These are phyloP conservation scores for Paramisgurnus dabryanus DNA, from an alignment of 2,113 vertebrate genomes.

Conservation along the genomic window DNA sequence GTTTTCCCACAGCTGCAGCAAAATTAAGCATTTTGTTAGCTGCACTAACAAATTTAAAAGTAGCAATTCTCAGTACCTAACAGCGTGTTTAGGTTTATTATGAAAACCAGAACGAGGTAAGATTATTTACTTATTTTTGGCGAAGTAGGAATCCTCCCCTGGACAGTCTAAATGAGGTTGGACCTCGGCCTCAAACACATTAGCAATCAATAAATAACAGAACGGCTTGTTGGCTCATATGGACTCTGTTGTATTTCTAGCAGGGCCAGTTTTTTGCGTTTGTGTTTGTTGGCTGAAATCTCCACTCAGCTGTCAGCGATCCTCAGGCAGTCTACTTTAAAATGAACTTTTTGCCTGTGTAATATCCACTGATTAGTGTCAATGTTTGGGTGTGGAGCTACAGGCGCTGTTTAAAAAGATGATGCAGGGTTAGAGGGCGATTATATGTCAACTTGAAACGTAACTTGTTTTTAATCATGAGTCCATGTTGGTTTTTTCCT, in stretches of 20 bases:
- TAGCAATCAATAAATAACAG: constrained; percentile 40
- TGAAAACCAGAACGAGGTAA: neutral
- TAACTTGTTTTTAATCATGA: neutral
- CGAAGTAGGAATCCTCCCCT: neutral
- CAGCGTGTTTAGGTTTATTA: constrained; percentile 20
- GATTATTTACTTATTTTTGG: constrained; percentile 15
- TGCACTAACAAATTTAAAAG: constrained; percentile 7
- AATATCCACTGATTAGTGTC: constrained; percentile 19
- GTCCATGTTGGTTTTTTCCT: neutral
- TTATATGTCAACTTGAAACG: neutral
- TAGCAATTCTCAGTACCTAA: constrained; percentile 17
- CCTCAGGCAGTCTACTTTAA: constrained; percentile 28
- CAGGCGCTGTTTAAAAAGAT: neutral
- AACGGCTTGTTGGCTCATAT: constrained; percentile 19
- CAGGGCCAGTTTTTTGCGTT: constrained; percentile 32
- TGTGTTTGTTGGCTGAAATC: constrained; percentile 47
- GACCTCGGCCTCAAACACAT: constrained; percentile 27
- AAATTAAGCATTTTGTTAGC: constrained; percentile 18
- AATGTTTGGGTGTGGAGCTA: constrained; percentile 21
- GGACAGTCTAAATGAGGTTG: constrained; percentile 33
- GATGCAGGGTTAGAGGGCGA: neutral
- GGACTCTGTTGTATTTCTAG: constrained; percentile 26
- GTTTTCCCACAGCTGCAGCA: constrained; percentile 23
- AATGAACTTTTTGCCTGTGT: constrained; percentile 44
- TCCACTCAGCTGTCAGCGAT: constrained; percentile 25